Percentiles rank a stretch among this genome's conserved stretches.
Evolutionary conservation across 2,797 vertebrate genomes (phyloP).

Genomic region (Tympanoctomys barrerae): DNA sequence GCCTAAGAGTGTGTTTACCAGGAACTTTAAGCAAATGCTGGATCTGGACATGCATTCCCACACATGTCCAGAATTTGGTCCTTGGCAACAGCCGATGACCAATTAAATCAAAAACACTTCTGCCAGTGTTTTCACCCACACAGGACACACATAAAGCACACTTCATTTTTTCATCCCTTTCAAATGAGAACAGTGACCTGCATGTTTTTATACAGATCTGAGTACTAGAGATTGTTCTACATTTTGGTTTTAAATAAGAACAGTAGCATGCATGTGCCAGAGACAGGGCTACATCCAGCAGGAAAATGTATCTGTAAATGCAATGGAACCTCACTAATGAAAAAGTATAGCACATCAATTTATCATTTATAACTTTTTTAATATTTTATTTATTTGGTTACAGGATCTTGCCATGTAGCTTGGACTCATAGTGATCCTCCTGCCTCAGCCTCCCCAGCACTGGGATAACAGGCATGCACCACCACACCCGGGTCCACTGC

Average conservation of each 20-base stretch:
- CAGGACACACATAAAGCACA: not conserved
- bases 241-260: not conserved
- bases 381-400: no score
- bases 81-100: not conserved
- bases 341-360: not conserved
- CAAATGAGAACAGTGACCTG: accelerated
- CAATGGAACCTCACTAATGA: not conserved
- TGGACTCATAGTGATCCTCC: no score
- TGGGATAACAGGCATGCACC: no score
- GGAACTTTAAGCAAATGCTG: not conserved
- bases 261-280: not conserved
- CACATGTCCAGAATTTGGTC: not conserved
- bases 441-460: no score
- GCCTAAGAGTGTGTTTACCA: not conserved
- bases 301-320: not conserved
- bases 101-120: not conserved
- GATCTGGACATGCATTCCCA: not conserved
- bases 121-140: not conserved
- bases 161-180: accelerated
- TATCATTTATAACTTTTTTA: no score
- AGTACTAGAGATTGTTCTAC: not conserved
- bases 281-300: not conserved
- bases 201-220: accelerated
- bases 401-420: no score
- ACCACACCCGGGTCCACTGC: no score